Percentiles rank a stretch among this genome's conserved stretches.
Conservation (phyloP, 2,797 vertebrate genomes). For the Sebastes hubbsi region DNA sequence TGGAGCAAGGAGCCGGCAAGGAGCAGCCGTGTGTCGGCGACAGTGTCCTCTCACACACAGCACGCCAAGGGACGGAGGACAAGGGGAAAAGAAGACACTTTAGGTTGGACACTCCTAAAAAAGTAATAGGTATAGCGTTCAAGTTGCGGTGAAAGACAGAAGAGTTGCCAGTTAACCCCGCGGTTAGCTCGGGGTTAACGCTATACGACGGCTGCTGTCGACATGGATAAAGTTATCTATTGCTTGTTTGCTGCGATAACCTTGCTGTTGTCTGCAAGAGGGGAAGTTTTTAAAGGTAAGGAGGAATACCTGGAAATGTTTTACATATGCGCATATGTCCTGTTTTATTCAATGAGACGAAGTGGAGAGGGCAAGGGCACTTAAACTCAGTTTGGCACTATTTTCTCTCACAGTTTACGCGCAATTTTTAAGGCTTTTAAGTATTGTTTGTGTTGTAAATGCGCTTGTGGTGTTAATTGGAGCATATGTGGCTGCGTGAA, state of each 20-base stretch:
- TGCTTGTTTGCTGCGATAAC: constrained; percentile 77
- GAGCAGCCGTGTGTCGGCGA: constrained; percentile 60
- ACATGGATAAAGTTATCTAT: constrained; percentile 87
- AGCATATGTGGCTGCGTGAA: background rate
- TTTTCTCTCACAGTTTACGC: background rate
- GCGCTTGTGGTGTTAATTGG: background rate
- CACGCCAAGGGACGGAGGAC: constrained; percentile 42
- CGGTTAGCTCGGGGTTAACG: constrained; percentile 69
- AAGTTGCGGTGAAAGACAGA: constrained; percentile 55
- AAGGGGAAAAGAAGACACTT: constrained; percentile 12
- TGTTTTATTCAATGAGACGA: background rate
- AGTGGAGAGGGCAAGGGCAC: background rate
- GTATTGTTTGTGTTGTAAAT: background rate
- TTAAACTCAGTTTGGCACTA: constrained; percentile 22
- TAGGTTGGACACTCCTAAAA: constrained; percentile 23
- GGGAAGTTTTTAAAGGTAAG: constrained; percentile 87
- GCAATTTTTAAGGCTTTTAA: background rate
- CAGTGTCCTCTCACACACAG: constrained; percentile 33
- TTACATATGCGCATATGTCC: background rate
- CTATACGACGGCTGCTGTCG: constrained; percentile 58
- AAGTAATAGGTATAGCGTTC: constrained; percentile 51
- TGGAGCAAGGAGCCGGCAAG: constrained; percentile 66
- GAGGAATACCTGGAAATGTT: constrained; percentile 8
- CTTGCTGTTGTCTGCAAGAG: constrained; percentile 76
- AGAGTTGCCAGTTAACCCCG: constrained; percentile 78